Evolutionary conservation across 2,888 invertebrate genomes (phyloP).

Genomic region (Apotomis capreana): DNA sequence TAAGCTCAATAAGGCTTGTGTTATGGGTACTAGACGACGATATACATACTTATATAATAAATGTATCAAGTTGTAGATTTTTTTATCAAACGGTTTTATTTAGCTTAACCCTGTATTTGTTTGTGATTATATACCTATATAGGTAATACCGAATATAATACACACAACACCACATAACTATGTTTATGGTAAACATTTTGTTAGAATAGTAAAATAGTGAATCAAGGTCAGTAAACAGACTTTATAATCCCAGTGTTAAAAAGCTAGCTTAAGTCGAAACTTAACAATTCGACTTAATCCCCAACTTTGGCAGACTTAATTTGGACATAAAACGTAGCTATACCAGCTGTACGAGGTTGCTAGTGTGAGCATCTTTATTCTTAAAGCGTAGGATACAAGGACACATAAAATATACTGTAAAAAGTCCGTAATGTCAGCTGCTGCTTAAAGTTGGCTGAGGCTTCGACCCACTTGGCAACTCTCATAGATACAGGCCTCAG

Average conservation of each 20-base stretch:
- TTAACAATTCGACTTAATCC: constrained; percentile 10
- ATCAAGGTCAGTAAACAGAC: neutral
- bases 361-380: constrained; percentile 25
- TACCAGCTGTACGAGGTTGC: constrained; percentile 13
- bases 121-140: too few species aligned
- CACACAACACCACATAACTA: too few species aligned
- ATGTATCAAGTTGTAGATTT: too few species aligned
- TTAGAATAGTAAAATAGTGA: too few species aligned
- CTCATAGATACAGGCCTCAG: constrained; percentile 46
- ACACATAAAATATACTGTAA: constrained; percentile 42
- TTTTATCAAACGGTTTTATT: too few species aligned
- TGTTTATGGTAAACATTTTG: too few species aligned
- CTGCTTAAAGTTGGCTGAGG: constrained; percentile 59
- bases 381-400: constrained; percentile 27
- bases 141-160: too few species aligned
- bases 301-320: constrained; percentile 20
- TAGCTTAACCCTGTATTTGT: too few species aligned
- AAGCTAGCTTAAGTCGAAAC: neutral
- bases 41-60: too few species aligned
- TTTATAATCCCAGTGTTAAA: neutral
- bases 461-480: constrained; percentile 53
- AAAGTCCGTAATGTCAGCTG: constrained; percentile 58
- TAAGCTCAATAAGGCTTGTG: too few species aligned
- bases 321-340: constrained; percentile 7
- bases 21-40: too few species aligned